Conservation (phyloP, 2,797 vertebrate genomes). For the Odontamblyopus rebecca region DNA sequence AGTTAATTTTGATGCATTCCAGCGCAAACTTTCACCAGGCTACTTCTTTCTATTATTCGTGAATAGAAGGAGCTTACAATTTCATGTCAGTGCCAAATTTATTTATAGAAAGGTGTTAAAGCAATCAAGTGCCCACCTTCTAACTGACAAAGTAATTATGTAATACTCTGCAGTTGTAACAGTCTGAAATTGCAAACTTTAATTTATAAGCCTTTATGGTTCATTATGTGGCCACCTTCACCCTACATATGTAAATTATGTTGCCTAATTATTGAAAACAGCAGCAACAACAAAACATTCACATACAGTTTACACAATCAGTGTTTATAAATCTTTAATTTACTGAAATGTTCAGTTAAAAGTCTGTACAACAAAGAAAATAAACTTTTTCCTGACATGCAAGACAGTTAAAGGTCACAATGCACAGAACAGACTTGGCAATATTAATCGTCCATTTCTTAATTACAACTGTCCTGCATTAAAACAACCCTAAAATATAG, state of each 20-base stretch:
- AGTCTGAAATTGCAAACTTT: not conserved
- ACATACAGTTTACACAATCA: not conserved
- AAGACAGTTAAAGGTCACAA: not conserved
- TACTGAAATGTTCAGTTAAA: slow-evolving; percentile 1
- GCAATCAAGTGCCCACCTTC: not conserved
- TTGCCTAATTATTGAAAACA: too few relatives aligned
- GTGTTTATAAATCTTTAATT: slow-evolving; percentile 4
- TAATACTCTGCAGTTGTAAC: not conserved
- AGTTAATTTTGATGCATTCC: not conserved
- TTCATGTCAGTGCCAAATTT: not conserved
- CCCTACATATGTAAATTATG: not conserved
- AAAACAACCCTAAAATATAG: not conserved
- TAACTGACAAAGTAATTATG: not conserved
- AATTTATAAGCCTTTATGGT: not conserved
- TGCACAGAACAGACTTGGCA: not conserved
- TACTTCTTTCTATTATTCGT: not conserved
- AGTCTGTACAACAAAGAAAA: not conserved
- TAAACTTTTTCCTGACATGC: not conserved
- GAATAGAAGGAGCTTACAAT: not conserved
- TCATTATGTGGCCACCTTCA: not conserved
- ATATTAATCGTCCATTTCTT: not conserved
- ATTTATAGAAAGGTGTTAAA: not conserved
- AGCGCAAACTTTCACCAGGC: not conserved
- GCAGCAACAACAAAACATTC: not conserved
- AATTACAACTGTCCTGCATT: not conserved